Conservation (phyloP, 2,888 invertebrate genomes). For the Drosophila diplacantha region DNA sequence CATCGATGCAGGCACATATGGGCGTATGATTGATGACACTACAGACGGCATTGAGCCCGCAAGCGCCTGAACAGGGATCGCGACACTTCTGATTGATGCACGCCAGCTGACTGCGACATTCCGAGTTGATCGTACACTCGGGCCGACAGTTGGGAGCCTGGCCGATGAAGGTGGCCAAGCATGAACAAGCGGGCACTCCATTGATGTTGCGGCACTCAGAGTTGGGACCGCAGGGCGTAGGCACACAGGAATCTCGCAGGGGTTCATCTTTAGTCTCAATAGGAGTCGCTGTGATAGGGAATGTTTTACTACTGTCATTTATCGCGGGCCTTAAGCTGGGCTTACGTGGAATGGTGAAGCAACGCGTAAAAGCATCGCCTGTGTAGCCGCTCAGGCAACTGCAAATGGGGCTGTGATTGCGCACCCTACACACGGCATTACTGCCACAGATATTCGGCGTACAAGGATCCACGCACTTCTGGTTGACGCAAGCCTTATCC, state of each 20-base stretch:
- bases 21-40: slow-evolving; percentile 84
- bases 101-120: slow-evolving; percentile 84
- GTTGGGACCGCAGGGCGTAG: slow-evolving; percentile 84
- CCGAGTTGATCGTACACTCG: slow-evolving; percentile 85
- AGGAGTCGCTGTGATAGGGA: slow-evolving; percentile 61
- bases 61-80: slow-evolving; percentile 86
- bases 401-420: slow-evolving; percentile 88
- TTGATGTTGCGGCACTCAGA: slow-evolving; percentile 82
- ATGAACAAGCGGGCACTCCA: slow-evolving; percentile 82
- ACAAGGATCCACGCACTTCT: slow-evolving; percentile 88
- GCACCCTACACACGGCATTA: slow-evolving; percentile 85
- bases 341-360: slow-evolving; percentile 79
- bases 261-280: slow-evolving; percentile 62
- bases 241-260: slow-evolving; percentile 82
- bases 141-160: slow-evolving; percentile 85
- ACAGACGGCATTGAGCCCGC: slow-evolving; percentile 83
- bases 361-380: slow-evolving; percentile 86
- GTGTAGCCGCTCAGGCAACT: slow-evolving; percentile 84
- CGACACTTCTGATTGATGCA: slow-evolving; percentile 86
- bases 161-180: slow-evolving; percentile 83
- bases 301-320: neutral
- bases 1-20: slow-evolving; percentile 82
- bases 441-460: slow-evolving; percentile 81
- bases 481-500: slow-evolving; percentile 85
- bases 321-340: neutral